Evolutionary conservation across 1,140 invertebrate genomes (phyloP).

Genomic region (Ganaspis sp.): DNA sequence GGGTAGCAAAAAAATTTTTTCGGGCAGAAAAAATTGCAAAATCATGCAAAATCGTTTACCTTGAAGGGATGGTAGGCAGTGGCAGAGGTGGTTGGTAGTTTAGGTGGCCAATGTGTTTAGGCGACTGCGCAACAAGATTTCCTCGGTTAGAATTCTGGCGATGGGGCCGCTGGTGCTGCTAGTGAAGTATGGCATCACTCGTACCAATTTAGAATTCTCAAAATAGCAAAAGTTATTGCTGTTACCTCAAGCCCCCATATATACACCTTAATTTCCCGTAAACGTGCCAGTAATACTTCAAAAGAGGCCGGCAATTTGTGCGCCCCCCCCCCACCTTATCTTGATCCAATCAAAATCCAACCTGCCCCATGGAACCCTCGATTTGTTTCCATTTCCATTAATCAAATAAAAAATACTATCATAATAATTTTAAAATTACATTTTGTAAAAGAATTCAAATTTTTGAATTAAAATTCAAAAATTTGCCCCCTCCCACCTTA

Average conservation of each 20-base stretch:
- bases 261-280: slow-evolving; percentile 60
- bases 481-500: not conserved
- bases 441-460: too few species aligned
- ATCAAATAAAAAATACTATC: too few species aligned
- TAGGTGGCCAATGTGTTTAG: slow-evolving; percentile 63
- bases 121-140: slow-evolving; percentile 64
- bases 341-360: not conserved
- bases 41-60: slow-evolving; percentile 60
- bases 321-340: not conserved
- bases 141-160: slow-evolving; percentile 53
- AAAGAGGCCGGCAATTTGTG: not conserved
- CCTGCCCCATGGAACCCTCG: too few species aligned
- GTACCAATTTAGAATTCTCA: slow-evolving; percentile 69
- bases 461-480: too few species aligned
- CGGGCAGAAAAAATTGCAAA: slow-evolving; percentile 11
- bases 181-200: slow-evolving; percentile 71
- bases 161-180: slow-evolving; percentile 57
- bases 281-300: slow-evolving; percentile 43
- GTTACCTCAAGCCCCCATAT: slow-evolving; percentile 63
- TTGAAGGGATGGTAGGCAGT: slow-evolving; percentile 59
- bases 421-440: too few species aligned
- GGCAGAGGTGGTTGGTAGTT: slow-evolving; percentile 56
- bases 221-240: slow-evolving; percentile 74
- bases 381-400: too few species aligned
- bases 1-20: not conserved